Percentiles rank a stretch among this genome's conserved stretches.
These are phyloP conservation scores for Jacana jacana DNA, from an alignment of 2,113 vertebrate species.

Conservation along the genomic window DNA sequence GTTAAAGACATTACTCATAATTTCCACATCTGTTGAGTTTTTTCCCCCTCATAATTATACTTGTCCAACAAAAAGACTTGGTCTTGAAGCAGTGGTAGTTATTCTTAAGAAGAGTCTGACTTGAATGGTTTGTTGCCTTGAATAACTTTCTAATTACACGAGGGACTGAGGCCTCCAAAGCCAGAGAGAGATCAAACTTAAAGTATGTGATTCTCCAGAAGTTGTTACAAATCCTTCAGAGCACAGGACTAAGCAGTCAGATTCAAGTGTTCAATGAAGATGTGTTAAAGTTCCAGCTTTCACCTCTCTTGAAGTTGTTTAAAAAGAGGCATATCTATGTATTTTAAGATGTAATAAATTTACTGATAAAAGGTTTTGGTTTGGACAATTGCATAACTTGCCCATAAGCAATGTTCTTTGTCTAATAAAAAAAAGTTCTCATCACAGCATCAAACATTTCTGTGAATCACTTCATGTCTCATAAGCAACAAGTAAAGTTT, in stretches of 20 bases:
- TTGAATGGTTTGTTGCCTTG: background rate
- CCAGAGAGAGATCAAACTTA: background rate
- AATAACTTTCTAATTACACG: background rate
- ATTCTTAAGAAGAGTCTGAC: background rate
- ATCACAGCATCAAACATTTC: slow-evolving; percentile 57
- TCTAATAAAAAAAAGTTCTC: background rate
- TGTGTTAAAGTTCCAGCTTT: background rate
- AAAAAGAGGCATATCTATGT: background rate
- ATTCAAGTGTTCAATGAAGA: background rate
- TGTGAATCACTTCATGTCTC: slow-evolving; percentile 20
- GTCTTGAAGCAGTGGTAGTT: background rate
- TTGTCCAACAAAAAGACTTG: background rate
- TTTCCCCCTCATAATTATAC: background rate
- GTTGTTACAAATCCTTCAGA: slow-evolving; percentile 49
- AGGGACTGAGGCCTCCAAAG: background rate
- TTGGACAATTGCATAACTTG: background rate
- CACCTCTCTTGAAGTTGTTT: background rate
- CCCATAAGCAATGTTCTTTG: background rate
- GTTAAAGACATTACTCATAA: background rate
- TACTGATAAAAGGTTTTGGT: background rate
- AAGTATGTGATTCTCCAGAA: background rate
- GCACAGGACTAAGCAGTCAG: background rate
- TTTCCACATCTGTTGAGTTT: background rate
- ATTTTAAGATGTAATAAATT: background rate
- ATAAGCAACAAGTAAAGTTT: background rate